Conservation (phyloP, 2,888 invertebrate species). For the Magallana nippona region DNA sequence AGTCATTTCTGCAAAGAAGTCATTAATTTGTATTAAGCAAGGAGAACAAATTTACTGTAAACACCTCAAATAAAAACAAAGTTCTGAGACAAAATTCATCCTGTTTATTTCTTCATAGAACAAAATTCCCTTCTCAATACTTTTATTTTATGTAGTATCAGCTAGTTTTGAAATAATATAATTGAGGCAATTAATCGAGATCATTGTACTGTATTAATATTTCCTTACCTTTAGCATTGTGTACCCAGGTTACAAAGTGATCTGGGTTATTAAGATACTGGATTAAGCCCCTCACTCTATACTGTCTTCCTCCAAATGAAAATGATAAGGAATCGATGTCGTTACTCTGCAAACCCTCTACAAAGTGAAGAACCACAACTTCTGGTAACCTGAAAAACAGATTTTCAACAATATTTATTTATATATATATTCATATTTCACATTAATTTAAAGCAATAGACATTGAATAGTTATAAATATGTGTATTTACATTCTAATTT, state of each 20-base stretch:
- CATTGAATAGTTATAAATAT: no score
- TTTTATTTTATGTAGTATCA: no score
- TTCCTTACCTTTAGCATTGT: slow-evolving; percentile 68
- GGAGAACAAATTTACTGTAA: neutral
- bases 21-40: no score
- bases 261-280: slow-evolving; percentile 76
- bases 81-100: no score
- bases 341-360: slow-evolving; percentile 71
- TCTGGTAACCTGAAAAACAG: slow-evolving; percentile 68
- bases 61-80: no score
- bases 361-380: slow-evolving; percentile 75
- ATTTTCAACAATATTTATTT: slow-evolving; percentile 4
- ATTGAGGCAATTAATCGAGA: no score
- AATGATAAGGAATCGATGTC: slow-evolving; percentile 67
- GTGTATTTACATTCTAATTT: no score
- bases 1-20: slow-evolving; percentile 63
- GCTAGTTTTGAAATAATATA: no score
- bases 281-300: slow-evolving; percentile 73
- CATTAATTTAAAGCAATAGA: neutral
- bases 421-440: neutral
- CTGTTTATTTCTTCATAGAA: no score
- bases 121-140: no score
- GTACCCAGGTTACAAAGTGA: slow-evolving; percentile 77
- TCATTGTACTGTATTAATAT: neutral
- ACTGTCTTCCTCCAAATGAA: slow-evolving; percentile 59